These are phyloP conservation scores for Catharus bicknelli DNA, from an alignment of 2,113 vertebrate genomes.

Conservation along the genomic window DNA sequence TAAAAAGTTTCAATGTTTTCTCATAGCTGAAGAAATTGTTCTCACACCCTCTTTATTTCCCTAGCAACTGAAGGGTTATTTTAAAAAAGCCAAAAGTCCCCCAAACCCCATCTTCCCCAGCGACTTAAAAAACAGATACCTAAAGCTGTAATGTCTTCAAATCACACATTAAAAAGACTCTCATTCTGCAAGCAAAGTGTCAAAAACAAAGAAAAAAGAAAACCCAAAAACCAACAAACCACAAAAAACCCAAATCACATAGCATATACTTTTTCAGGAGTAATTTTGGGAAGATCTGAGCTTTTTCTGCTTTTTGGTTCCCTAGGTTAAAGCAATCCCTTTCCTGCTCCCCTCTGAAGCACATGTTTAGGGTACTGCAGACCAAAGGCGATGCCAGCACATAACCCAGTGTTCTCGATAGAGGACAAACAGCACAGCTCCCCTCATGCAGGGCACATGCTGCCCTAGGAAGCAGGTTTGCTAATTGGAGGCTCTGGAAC, in stretches of 20 bases:
- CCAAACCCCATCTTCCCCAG: background rate
- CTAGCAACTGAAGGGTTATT: background rate
- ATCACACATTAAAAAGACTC: background rate
- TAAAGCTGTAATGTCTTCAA: background rate
- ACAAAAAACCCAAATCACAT: background rate
- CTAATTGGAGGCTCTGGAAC: slow-evolving; percentile 24
- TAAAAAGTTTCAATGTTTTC: background rate
- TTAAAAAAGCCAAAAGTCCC: accelerated
- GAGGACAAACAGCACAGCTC: background rate
- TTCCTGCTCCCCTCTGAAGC: background rate
- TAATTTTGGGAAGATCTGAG: background rate
- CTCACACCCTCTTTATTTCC: background rate
- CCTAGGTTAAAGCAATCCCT: background rate
- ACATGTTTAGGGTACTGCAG: background rate
- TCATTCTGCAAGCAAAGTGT: background rate
- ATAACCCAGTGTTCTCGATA: background rate
- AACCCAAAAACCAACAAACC: background rate
- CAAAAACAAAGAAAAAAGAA: background rate
- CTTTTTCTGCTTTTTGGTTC: background rate
- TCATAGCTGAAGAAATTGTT: background rate
- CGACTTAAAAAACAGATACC: background rate
- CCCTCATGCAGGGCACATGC: background rate
- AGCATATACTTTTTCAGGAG: background rate
- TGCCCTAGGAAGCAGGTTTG: background rate
- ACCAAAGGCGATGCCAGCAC: background rate